Conservation (phyloP, 2,797 vertebrate species). For the Spinus pinus region DNA sequence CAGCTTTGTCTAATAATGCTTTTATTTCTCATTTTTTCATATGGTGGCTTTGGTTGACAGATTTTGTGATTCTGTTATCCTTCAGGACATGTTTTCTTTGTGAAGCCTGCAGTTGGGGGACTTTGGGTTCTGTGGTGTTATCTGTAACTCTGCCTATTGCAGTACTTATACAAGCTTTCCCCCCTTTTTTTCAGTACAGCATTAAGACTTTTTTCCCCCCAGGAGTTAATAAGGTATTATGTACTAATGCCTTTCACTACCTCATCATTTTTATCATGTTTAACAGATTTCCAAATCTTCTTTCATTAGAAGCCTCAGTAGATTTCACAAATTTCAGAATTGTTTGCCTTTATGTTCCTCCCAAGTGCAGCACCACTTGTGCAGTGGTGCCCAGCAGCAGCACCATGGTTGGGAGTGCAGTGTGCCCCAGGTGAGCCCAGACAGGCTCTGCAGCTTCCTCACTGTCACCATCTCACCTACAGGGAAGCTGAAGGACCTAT, state of each 20-base stretch:
- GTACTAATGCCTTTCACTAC: background rate
- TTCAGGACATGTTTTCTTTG: background rate
- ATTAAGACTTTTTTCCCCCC: background rate
- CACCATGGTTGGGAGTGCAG: accelerated
- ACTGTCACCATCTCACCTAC: background rate
- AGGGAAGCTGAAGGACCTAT: background rate
- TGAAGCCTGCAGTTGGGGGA: background rate
- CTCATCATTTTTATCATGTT: background rate
- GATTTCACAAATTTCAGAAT: background rate
- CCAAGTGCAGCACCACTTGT: background rate
- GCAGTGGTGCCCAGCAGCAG: background rate
- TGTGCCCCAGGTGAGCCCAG: background rate
- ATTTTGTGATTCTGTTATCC: background rate
- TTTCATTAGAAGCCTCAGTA: background rate
- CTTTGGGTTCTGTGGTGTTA: background rate
- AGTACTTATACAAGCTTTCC: background rate
- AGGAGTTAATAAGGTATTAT: background rate
- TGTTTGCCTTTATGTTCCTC: background rate
- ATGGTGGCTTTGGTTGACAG: background rate
- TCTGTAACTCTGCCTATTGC: background rate
- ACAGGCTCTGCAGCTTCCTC: background rate
- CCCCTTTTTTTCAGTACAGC: background rate
- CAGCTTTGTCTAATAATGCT: background rate
- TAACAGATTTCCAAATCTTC: background rate
- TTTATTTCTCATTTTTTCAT: constrained; percentile 26